These are phyloP conservation scores for Parus major DNA, from an alignment of 2,113 vertebrate genomes.

Conservation along the genomic window DNA sequence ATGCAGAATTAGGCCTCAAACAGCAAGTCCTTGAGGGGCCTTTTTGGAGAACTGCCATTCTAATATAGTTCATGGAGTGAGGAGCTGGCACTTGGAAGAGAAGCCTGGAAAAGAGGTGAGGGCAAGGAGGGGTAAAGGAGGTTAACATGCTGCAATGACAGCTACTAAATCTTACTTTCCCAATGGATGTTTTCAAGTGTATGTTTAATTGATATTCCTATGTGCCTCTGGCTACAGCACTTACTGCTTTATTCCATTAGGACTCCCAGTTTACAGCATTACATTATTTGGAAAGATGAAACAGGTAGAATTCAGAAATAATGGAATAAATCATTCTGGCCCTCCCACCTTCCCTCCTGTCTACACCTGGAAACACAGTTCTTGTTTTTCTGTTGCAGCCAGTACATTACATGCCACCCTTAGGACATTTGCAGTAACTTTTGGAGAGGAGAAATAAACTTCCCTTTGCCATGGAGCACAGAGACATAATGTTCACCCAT, in stretches of 20 bases:
- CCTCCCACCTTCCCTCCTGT: neutral
- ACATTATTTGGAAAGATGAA: neutral
- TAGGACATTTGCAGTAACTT: neutral
- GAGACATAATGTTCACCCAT: neutral
- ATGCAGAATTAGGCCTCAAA: neutral
- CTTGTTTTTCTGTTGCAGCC: neutral
- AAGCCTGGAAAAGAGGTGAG: neutral
- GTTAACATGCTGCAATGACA: neutral
- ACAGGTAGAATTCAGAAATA: neutral
- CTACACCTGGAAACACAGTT: neutral
- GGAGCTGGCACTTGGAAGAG: neutral
- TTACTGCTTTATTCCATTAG: constrained; percentile 12
- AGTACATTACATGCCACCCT: neutral
- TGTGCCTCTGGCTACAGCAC: neutral
- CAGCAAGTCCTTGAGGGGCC: neutral
- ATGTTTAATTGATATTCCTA: constrained; percentile 37
- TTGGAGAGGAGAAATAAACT: neutral
- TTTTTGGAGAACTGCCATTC: neutral
- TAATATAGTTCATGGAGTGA: neutral
- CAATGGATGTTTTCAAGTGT: constrained; percentile 14
- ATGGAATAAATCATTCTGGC: neutral
- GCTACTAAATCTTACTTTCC: constrained; percentile 21
- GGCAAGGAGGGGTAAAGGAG: neutral
- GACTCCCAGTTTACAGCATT: neutral
- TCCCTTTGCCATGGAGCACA: neutral